A percentile compares a stretch with the other conserved stretches of the same genome.
Evolutionary conservation across 2,797 vertebrate genomes (phyloP).

Genomic region (Rhinogobio ventralis): DNA sequence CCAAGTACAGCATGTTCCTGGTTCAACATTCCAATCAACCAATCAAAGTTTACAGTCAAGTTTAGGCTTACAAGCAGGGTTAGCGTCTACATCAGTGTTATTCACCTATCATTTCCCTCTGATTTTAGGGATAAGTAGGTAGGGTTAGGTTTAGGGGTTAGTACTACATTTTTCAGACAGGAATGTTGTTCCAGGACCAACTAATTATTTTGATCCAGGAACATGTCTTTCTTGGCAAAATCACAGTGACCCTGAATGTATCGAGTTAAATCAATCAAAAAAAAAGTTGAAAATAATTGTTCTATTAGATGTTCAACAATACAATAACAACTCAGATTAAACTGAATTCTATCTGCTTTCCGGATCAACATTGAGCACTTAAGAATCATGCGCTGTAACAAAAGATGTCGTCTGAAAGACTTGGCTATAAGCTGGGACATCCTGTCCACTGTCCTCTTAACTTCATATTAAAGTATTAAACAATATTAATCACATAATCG

Average conservation of each 20-base stretch:
- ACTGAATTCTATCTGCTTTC: not conserved
- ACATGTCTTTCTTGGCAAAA: not conserved
- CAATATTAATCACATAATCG: constrained; percentile 52
- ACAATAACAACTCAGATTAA: not conserved
- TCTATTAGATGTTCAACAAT: not conserved
- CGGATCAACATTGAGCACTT: constrained; percentile 31
- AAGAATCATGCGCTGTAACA: not conserved
- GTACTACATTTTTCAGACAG: not conserved
- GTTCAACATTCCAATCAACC: no score
- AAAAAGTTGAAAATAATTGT: no score
- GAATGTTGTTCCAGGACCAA: not conserved
- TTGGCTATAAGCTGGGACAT: constrained; percentile 1
- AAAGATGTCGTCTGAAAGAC: not conserved
- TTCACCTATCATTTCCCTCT: not conserved
- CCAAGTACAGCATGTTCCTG: not conserved
- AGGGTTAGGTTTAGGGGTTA: not conserved
- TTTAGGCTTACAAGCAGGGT: not conserved
- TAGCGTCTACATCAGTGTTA: not conserved
- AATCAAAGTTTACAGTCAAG: no score
- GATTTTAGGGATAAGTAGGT: not conserved
- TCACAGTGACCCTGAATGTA: not conserved
- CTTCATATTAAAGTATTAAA: constrained; percentile 50
- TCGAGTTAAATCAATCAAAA: not conserved
- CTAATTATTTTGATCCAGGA: not conserved
- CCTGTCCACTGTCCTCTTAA: constrained; percentile 36